Percentiles rank a stretch among this genome's conserved stretches.
Evolutionary conservation across 2,888 invertebrate genomes (phyloP).

Genomic region (Agelastica alni): DNA sequence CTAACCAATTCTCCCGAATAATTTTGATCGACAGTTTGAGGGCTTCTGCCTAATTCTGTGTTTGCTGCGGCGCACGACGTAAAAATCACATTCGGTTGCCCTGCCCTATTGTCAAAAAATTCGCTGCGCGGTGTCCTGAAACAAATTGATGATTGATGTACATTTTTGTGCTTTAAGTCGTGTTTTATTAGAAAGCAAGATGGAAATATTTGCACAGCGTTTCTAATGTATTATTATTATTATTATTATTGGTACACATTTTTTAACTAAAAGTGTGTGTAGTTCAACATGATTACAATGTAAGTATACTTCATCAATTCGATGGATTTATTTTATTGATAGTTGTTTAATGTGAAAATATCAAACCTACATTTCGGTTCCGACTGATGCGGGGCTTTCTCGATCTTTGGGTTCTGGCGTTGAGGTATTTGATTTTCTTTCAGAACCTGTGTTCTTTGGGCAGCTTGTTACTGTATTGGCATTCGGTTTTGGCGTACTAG

Average conservation of each 20-base stretch:
- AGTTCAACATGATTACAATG: no score
- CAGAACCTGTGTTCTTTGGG: constrained; percentile 60
- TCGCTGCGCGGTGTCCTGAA: constrained; percentile 6
- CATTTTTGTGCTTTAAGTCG: no score
- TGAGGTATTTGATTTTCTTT: constrained; percentile 61
- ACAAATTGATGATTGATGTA: no score
- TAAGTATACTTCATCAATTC: no score
- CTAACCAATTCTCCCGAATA: constrained; percentile 73
- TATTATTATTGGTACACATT: no score
- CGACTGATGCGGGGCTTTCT: constrained; percentile 69
- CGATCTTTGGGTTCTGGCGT: constrained; percentile 72
- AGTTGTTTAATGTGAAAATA: constrained; percentile 2
- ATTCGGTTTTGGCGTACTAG: constrained; percentile 45
- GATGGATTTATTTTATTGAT: no score
- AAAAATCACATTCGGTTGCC: background rate
- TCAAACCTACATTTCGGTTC: constrained; percentile 61
- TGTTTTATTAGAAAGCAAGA: no score
- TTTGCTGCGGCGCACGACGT: background rate
- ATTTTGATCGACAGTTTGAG: constrained; percentile 54
- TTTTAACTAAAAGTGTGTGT: no score
- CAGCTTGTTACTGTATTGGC: constrained; percentile 10
- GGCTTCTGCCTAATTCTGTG: constrained; percentile 24
- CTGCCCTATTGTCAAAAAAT: background rate
- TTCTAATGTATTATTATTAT: no score
- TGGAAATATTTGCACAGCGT: no score